Conservation (phyloP, 2,797 vertebrate genomes). For the Lagodon rhomboides region DNA sequence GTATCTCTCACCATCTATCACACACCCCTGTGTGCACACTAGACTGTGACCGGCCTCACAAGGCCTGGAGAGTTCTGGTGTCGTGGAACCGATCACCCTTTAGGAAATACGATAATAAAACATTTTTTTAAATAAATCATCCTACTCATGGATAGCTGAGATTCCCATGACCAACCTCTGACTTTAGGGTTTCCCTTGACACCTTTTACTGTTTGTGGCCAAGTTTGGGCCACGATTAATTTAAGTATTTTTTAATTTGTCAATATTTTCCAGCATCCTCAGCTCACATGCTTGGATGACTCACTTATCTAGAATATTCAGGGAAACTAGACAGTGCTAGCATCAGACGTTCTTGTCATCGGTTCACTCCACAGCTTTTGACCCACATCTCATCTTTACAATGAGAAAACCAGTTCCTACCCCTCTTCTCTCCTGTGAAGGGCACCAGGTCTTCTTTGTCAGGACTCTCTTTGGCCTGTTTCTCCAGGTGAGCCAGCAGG, state of each 20-base stretch:
- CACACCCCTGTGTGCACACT: constrained; percentile 9
- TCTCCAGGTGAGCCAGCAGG: constrained; percentile 96
- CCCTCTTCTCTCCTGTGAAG: constrained; percentile 97
- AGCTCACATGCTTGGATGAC: neutral
- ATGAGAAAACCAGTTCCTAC: constrained; percentile 70
- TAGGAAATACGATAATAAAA: neutral
- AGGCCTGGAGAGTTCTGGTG: neutral
- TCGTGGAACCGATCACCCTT: neutral
- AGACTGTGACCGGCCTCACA: neutral
- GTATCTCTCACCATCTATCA: constrained; percentile 46
- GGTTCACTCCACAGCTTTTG: neutral
- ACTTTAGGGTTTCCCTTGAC: neutral
- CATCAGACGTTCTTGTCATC: neutral
- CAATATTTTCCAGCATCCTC: too few relatives aligned
- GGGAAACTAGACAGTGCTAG: neutral
- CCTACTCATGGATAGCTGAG: neutral
- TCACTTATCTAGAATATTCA: neutral
- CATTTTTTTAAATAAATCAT: neutral
- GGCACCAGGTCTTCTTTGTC: constrained; percentile 96
- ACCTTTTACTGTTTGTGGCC: neutral
- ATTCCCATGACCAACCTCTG: neutral
- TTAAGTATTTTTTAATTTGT: too few relatives aligned
- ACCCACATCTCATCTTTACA: neutral
- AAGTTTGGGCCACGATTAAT: neutral
- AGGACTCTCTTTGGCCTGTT: constrained; percentile 95